phyloP scores from a whole-genome alignment of 2,888 invertebrate species.

The Polydrusus tereticollis region DNA sequence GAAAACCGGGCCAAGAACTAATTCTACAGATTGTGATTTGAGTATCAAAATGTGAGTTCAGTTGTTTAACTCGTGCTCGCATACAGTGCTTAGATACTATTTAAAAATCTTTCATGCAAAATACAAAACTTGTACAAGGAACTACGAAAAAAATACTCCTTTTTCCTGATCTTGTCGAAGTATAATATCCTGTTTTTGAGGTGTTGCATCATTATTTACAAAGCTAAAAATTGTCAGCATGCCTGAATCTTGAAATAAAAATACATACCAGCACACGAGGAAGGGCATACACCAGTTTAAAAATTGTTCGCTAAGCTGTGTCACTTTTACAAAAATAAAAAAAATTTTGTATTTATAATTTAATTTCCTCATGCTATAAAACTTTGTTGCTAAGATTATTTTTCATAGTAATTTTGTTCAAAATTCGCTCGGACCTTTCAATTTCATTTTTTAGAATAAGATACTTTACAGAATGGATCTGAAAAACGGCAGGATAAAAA shows the following conservation, averaged over 20 bases:
- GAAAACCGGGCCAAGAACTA: constrained; percentile 62
- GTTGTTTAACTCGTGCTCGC: background rate
- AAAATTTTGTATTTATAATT: background rate
- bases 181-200: background rate
- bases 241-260: constrained; percentile 26
- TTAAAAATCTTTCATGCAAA: constrained; percentile 31
- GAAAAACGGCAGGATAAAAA: no score
- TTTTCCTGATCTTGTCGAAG: background rate
- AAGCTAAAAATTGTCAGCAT: constrained; percentile 40
- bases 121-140: background rate
- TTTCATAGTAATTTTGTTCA: background rate
- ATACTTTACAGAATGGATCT: no score
- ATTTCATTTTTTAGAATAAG: no score
- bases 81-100: constrained; percentile 20
- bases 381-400: constrained; percentile 6
- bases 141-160: background rate
- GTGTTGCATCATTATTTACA: background rate
- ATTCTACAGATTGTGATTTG: constrained; percentile 44
- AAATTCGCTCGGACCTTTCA: no score
- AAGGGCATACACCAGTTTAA: constrained; percentile 41
- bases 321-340: constrained; percentile 12
- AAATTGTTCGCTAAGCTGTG: constrained; percentile 48
- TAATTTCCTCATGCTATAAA: background rate
- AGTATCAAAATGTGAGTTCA: constrained; percentile 29
- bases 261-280: constrained; percentile 47